Conservation (phyloP, 2,888 invertebrate genomes). For the Cryptus armator region DNA sequence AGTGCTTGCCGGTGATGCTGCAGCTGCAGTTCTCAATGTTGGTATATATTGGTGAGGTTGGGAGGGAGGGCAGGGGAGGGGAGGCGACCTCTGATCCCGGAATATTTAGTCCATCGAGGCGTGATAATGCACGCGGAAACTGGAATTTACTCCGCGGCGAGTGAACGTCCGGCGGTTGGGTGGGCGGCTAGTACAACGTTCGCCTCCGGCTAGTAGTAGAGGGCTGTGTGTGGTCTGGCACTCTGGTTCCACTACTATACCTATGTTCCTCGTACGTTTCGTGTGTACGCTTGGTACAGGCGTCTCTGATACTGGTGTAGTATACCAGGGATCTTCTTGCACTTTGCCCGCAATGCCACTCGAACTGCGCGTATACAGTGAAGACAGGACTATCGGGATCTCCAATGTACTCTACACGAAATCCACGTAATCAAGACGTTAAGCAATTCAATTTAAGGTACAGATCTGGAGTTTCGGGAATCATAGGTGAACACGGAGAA, state of each 20-base stretch:
- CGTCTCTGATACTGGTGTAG: background rate
- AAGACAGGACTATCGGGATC: background rate
- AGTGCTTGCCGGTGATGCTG: slow-evolving; percentile 48
- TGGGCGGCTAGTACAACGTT: slow-evolving; percentile 35
- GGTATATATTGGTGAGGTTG: slow-evolving; percentile 8
- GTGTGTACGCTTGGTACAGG: slow-evolving; percentile 14
- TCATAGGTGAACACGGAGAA: background rate
- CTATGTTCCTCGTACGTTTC: slow-evolving; percentile 39
- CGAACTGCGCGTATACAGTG: slow-evolving; percentile 21
- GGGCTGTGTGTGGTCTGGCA: slow-evolving; percentile 31
- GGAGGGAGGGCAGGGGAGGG: slow-evolving; percentile 7
- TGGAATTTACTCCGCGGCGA: slow-evolving; percentile 73
- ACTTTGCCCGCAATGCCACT: background rate
- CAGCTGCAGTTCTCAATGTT: slow-evolving; percentile 45
- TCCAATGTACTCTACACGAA: background rate
- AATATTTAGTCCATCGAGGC: slow-evolving; percentile 75
- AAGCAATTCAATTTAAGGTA: background rate
- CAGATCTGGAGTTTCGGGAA: background rate
- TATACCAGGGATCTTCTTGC: slow-evolving; percentile 32
- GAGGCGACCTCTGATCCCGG: slow-evolving; percentile 64
- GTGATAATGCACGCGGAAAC: slow-evolving; percentile 76
- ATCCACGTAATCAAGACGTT: slow-evolving; percentile 11
- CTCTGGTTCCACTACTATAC: slow-evolving; percentile 22
- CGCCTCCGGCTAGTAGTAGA: slow-evolving; percentile 48
- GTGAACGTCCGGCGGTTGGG: slow-evolving; percentile 54